Base-by-base conservation (phyloP, 64 coral and sea anemone genomes). In the Porites australiensis region DNA sequence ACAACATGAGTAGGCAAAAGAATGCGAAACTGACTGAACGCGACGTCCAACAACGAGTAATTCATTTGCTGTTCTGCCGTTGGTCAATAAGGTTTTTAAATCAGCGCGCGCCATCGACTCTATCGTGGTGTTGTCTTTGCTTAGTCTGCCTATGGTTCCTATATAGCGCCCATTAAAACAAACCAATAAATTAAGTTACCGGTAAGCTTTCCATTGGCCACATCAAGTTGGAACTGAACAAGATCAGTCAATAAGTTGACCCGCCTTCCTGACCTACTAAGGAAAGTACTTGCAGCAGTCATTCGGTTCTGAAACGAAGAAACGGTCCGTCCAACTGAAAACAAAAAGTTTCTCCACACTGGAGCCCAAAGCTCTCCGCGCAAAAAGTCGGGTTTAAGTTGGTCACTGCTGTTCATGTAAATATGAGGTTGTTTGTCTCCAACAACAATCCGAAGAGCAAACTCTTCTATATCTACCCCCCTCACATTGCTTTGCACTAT, bases 331-430 rank as follows among this genome's bases (percentile, higher is more conserved):
- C 95, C 95, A 77, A 93, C 91, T 8, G 90, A 93, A 50, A 59
- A 10, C 54, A 96, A n/a, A 43, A 96, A 96, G 75, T 96, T 96
- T 12, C 79, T 27, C 95, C 95, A 96, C 11, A 96, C 79, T 52
- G 95, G 95, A 44, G 88, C 51, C 95, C 95, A 96, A 49, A 90
- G 72, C 20, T 80, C 77, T 20, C 49, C 18, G 18, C 70, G 46
- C 19, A 96, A 49, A 70, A 89, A 47, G 4, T 60, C 79, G 10
- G 95, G 95, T 62, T 90, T 92, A 6, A 96, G 61, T 3, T 96
- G 86, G 70, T 93, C 23, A 19, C 85, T 96, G 79, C 95, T 93
- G 70, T 89, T 86, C 44, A 93, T 82, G 86, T 89, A 96, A 48
- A 72, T 50, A 58, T 96, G 95, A 37, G 90, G 86, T 47, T 89